Evolutionary conservation across 2,113 vertebrate species (phyloP).

Genomic region (Speoplatyrhinus poulsoni): DNA sequence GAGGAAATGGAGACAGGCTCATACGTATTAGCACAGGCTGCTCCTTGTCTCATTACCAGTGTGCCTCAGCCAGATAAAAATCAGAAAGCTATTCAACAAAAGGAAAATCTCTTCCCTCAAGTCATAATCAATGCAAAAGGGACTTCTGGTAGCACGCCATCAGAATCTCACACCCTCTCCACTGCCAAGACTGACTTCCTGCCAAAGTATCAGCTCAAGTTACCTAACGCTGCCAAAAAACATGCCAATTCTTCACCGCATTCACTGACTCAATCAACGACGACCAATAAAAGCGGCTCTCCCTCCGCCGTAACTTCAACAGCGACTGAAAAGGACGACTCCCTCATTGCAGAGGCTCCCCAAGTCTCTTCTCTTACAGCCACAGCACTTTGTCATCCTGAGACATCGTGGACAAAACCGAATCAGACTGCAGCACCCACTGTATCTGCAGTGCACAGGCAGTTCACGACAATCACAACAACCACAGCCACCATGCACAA

Average conservation of each 20-base stretch:
- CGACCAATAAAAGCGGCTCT: neutral
- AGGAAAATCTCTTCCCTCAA: conserved; percentile 44
- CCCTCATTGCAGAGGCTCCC: neutral
- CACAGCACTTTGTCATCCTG: conserved; percentile 9
- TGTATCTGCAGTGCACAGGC: conserved; percentile 24
- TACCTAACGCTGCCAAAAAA: conserved; percentile 61
- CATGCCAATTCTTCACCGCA: conserved; percentile 21
- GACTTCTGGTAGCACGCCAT: conserved; percentile 31
- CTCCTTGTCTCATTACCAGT: conserved; percentile 9
- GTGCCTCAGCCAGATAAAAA: conserved; percentile 23
- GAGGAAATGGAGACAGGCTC: conserved; percentile 34
- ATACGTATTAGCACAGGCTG: conserved; percentile 29
- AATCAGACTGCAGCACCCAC: neutral
- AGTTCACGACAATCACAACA: conserved; percentile 40
- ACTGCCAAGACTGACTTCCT: conserved; percentile 70
- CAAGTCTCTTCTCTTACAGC: conserved; percentile 5
- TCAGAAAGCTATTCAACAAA: conserved; percentile 38
- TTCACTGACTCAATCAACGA: neutral
- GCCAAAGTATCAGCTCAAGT: conserved; percentile 80
- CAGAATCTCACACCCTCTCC: conserved; percentile 18
- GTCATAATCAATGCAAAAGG: conserved; percentile 44
- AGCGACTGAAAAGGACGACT: neutral
- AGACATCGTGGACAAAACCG: conserved; percentile 5
- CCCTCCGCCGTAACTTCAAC: neutral
- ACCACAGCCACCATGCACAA: conserved; percentile 46